These are phyloP conservation scores for Chunga burmeisteri DNA, from an alignment of 2,113 vertebrate genomes.

Conservation along the genomic window DNA sequence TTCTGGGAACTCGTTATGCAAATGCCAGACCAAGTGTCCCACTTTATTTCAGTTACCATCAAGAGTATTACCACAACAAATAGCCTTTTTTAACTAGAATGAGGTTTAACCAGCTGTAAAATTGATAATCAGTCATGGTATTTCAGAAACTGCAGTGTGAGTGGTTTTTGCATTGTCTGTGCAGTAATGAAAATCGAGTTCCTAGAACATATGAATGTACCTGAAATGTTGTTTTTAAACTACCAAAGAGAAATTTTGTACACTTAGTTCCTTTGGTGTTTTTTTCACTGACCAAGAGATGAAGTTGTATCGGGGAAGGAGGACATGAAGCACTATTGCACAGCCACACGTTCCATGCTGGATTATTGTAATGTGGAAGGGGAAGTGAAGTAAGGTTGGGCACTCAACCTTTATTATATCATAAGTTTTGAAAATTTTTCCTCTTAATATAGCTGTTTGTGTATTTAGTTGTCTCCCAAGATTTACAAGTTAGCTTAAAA, in stretches of 20 bases:
- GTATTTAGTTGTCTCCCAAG: background rate
- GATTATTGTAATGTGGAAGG: background rate
- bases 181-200: background rate
- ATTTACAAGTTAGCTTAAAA: background rate
- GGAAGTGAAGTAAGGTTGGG: background rate
- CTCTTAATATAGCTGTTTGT: background rate
- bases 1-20: constrained; percentile 20
- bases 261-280: background rate
- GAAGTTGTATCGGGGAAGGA: background rate
- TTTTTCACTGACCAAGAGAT: background rate
- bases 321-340: background rate
- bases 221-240: background rate
- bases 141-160: constrained; percentile 42
- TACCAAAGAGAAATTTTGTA: background rate
- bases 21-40: constrained; percentile 41
- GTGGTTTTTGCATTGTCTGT: background rate
- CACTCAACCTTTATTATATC: background rate
- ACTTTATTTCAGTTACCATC: constrained; percentile 38
- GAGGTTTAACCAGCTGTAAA: constrained; percentile 60
- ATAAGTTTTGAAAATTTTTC: background rate
- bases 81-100: constrained; percentile 41
- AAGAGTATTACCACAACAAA: constrained; percentile 45
- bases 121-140: constrained; percentile 41
- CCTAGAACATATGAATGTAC: background rate
- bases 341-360: background rate